Base-by-base conservation (phyloP, 2,113 vertebrate species). In the Tyto alba region DNA sequence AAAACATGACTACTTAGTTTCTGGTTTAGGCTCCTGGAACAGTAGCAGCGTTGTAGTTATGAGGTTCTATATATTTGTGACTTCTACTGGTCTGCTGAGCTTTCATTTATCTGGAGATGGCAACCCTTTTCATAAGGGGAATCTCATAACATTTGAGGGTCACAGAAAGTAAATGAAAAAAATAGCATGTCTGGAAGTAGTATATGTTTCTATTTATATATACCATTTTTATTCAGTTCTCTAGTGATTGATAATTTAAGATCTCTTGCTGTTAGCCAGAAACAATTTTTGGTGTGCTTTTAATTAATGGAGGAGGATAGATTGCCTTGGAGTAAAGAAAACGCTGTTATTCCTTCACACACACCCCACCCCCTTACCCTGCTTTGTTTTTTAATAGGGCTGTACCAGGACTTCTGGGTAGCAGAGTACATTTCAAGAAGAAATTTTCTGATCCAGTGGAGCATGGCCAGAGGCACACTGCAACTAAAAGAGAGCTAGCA, bases 401-500 rank as follows among this genome's bases (percentile, higher is more conserved):
- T 72, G 95, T 98, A 91, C 99, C 99, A 69, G 98, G 98, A 93
- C 99, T 99, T 97, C 96, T 99, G 79, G 99, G 99, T 50, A 98
- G 88, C 89, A 95, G 97, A 92, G 95, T 53, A 19, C 64, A 98
- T 74, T 99, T 99, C 91, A 99, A 98, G 98, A 99, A 97, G 94
- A 98, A 96, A 34, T 99, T 99, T 98, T 98, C 99, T 84, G 98
- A 99, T 91, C 99, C 98, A 32, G 98, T 99, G 87, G 99, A 99
- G 95, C 98, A 98, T 88, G 99, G 99, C 32, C 99, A 99, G 96
- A 98, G 98, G 90, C 99, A 99, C 95, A 99, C 97, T 48, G 99
- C 98, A 59, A 99, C 99, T 60, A 99, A 99, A 97, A 98, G 99
- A 88, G 97, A 98, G 64, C 97, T 99, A 16, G 99, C 99, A 41